phyloP scores from a whole-genome alignment of 2,113 vertebrate genomes.

The Delphinapterus leucas region DNA sequence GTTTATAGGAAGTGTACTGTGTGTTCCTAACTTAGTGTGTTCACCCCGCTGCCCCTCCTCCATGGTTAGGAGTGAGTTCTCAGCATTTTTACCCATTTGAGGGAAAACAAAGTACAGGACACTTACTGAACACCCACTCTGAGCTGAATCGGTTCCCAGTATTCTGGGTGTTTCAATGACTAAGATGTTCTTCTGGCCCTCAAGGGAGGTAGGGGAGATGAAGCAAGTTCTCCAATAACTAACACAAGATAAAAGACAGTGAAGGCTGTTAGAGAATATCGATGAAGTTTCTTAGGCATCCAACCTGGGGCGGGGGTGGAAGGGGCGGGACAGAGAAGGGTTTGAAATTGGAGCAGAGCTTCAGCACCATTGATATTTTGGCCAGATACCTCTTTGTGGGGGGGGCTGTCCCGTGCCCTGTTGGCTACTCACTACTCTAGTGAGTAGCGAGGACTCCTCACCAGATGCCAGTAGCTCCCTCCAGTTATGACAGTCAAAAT shows the following conservation, averaged over 20 bases:
- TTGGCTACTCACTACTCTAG: no score
- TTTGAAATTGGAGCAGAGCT: neutral
- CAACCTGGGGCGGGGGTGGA: neutral
- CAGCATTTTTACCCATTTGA: neutral
- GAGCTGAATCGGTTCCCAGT: neutral
- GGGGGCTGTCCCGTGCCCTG: neutral
- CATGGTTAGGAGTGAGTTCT: neutral
- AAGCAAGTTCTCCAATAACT: neutral
- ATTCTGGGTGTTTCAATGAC: neutral
- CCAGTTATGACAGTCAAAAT: accelerated
- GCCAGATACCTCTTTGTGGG: neutral
- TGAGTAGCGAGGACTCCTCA: no score
- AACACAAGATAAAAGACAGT: neutral
- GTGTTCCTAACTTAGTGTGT: neutral
- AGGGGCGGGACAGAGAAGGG: neutral
- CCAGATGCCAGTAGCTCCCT: neutral
- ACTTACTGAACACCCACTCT: neutral
- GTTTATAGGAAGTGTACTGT: neutral
- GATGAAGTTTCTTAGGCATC: neutral
- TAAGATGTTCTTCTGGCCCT: neutral
- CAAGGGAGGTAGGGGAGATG: neutral
- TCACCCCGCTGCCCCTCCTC: accelerated
- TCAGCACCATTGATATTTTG: neutral
- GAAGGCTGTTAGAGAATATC: neutral
- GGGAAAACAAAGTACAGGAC: neutral